phyloP scores from a whole-genome alignment of 2,888 invertebrate species.

The Sphaerophoria taeniata region DNA sequence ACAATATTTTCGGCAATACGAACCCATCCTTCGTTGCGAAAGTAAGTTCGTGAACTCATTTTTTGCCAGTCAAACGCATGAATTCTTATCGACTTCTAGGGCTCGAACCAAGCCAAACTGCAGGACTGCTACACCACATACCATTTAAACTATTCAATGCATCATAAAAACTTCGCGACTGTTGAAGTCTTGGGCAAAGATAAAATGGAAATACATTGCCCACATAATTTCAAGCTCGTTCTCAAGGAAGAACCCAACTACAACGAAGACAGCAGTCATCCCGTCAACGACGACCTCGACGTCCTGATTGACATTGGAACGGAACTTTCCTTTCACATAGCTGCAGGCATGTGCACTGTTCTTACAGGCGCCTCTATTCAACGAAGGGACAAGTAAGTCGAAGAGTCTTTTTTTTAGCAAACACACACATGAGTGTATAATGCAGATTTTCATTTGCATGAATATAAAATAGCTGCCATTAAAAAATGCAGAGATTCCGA shows the following conservation, averaged over 20 bases:
- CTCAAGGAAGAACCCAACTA: slow-evolving; percentile 10
- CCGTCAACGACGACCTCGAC: background rate
- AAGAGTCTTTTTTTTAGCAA: background rate
- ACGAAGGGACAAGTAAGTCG: slow-evolving; percentile 47
- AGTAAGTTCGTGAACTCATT: slow-evolving; percentile 33
- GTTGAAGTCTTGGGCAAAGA: slow-evolving; percentile 42
- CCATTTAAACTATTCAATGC: slow-evolving; percentile 47
- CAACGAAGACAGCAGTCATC: background rate
- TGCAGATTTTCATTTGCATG: slow-evolving; percentile 4
- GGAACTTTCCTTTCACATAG: slow-evolving; percentile 43
- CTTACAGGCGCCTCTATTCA: slow-evolving; percentile 23
- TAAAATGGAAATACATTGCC: slow-evolving; percentile 46
- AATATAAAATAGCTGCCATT: slow-evolving; percentile 17
- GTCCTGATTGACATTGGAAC: slow-evolving; percentile 51
- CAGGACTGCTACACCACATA: slow-evolving; percentile 34
- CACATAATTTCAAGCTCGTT: slow-evolving; percentile 42
- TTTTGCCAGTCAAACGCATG: background rate
- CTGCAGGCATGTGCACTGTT: slow-evolving; percentile 46
- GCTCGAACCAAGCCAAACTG: slow-evolving; percentile 13
- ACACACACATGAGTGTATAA: background rate
- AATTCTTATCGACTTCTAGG: slow-evolving; percentile 23
- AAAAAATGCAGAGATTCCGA: slow-evolving; percentile 10
- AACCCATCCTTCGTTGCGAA: slow-evolving; percentile 34
- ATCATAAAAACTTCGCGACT: slow-evolving; percentile 60
- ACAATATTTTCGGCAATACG: slow-evolving; percentile 42